These are phyloP conservation scores for Apamea anceps DNA, from an alignment of 2,888 invertebrate genomes.

Conservation along the genomic window DNA sequence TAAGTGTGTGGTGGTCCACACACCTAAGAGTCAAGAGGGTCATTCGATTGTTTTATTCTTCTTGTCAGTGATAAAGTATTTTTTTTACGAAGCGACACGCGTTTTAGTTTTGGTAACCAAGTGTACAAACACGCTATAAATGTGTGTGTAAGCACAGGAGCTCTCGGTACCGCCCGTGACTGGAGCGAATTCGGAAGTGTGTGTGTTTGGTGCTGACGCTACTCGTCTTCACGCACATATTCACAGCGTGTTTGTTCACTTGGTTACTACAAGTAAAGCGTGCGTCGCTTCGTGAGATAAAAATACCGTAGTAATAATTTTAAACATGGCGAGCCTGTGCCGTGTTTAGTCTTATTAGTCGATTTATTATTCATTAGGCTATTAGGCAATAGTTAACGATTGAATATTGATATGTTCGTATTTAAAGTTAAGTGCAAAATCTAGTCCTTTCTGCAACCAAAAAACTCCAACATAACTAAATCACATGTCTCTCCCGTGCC, in stretches of 20 bases:
- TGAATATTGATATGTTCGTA: background rate
- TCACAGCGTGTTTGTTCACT: background rate
- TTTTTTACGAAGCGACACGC: too few relatives aligned
- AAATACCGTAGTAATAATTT: background rate
- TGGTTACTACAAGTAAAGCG: background rate
- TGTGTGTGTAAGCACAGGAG: background rate
- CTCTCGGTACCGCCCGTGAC: background rate
- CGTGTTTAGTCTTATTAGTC: background rate
- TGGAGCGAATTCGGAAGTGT: background rate
- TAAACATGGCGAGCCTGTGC: background rate
- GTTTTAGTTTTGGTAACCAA: too few relatives aligned
- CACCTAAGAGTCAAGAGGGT: background rate
- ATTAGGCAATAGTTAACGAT: background rate
- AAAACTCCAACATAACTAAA: slow-evolving; percentile 9
- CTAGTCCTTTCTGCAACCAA: background rate
- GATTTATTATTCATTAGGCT: background rate
- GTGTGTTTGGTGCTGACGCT: background rate
- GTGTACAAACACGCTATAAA: background rate
- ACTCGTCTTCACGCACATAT: background rate
- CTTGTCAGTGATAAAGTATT: background rate
- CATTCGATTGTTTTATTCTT: background rate
- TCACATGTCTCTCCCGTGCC: too few relatives aligned
- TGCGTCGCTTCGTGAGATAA: background rate
- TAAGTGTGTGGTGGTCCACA: too few relatives aligned
- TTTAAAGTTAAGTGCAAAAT: background rate